Base-by-base conservation (phyloP, 2,888 invertebrate genomes). In the Gymnoscelis rufifasciata region DNA sequence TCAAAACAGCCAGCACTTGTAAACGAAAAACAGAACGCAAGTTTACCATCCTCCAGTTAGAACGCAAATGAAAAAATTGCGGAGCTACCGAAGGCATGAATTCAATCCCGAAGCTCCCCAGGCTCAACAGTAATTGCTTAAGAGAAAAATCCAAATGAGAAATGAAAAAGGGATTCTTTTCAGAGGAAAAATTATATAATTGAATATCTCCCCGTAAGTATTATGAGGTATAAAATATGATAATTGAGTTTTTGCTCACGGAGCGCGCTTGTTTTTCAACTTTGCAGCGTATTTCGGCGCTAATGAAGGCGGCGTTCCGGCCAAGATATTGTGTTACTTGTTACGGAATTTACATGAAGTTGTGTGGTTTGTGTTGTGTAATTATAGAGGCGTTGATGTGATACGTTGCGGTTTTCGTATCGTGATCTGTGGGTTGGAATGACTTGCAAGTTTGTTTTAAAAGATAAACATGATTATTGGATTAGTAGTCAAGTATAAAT, bases 81-180 rank as follows among this genome's bases (percentile, higher is more conserved):
- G 71, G 69, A 44, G 30, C 69, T 19, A 49, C 73, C 72, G 73
- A 73, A n/a, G n/a, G n/a, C n/a, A n/a, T 74, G 70, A 62, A 75
- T 72, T 75, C 78, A 76, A 79, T 83, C 78, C 71, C 74, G 61
- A 72, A 68, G 62, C 66, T 77, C 83, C 80, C 71, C 71, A 71
- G 79, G 83, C 83, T 66, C 61, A 57, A 70, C 60, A 66, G 77
- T 88, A 87, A 88, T 88, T 87, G 86, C 84, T 86, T 87, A 87
- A 86, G 86, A 87, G 87, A 87, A 87, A 87, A 87, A 88, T 88
- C 86, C 87, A 86, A 87, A 87, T 87, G 86, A 88, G 83, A 88
- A 88, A 87, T 86, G 83, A 86, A 86, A 35, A 86, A 84, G 84
- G 83, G 83, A 84, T 76, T 83, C 83, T 83, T 82, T 84, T 78